Evolutionary conservation across 2,888 invertebrate species (phyloP), one percentile per base, ranked within the genome.

Genomic region (Ypsolopha sequella): DNA sequence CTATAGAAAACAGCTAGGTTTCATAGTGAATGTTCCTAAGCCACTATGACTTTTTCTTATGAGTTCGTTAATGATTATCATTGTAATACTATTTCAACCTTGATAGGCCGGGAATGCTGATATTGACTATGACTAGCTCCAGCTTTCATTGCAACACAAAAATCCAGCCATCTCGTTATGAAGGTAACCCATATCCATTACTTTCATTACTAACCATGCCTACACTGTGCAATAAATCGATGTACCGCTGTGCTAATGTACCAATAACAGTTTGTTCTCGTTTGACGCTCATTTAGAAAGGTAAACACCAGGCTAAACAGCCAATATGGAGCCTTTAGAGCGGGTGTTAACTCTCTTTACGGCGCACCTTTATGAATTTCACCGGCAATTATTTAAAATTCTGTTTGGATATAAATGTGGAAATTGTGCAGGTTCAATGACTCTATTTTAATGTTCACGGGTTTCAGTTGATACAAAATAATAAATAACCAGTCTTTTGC

Each of bases 201-300:
- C 43, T 24, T 43, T 11, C 24, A 43, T 43, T 43, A 43, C 13
- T 54, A 56, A 24, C 24, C 51, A 55, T 57, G 54, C 59, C 56
- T 58, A 63, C 64, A 56, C 55, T 48, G 54, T 52, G 63, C 62
- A 62, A 70, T 77, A 74, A 76, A 76, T 78, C 68, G 73, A 70
- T 70, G 64, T 57, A 66, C 71, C 65, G 73, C 74, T 68, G 76
- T 60, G 74, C 67, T 75, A 73, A 72, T 63, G 64, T 66, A 61
- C 66, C 60, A 68, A 76, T 79, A 79, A 76, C 76, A 74, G 66
- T 79, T 70, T 71, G 68, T 74, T 78, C 75, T 77, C 70, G 66
- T 80, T 79, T 60, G 54, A 54, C 46, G 55, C 56, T 76, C 76
- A 73, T 79, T 79, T 76, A 64, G 70, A 69, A 70, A 75, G 70